Evolutionary conservation across 1,140 invertebrate genomes (phyloP), one percentile per base, ranked within the genome.

Genomic region (Meloidogyne exigua): DNA sequence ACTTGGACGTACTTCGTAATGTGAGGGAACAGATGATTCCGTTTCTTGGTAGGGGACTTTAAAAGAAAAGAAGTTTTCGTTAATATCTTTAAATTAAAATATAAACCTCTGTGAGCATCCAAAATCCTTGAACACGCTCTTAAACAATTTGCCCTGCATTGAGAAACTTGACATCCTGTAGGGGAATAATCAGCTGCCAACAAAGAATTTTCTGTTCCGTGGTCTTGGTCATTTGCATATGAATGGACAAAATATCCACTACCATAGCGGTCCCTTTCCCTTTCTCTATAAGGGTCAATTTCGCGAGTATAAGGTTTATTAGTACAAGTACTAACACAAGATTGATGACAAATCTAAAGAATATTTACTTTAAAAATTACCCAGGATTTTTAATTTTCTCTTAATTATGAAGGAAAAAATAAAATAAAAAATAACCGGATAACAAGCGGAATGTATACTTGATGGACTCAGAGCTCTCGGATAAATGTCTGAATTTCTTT

Each of bases 61-160:
- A 57, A 57, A 57, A 21, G 18, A 21, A 39, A 39, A 39, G 1
- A 5, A 49, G 18, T 18, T 49, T 18, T n/a, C n/a, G n/a, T n/a
- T n/a, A n/a, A n/a, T n/a, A 15, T 44, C 21, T 57, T 57, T 57
- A 57, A 49, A 4, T n/a, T n/a, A n/a, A n/a, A n/a, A 7, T 57
- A 57, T 0, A n/a, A 57, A 9, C 68, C 36, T 69, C 25, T 39
- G 23, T 73, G 42, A 15, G 26, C 28, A 15, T 73, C 72, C 62
- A 73, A 62, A 62, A 73, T 73, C 36, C 72, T 32, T 28, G 72
- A 23, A 73, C 72, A 73, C 25, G 72, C 72, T 36, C 57, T 21
- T 21, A 73, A 65, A 62, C 72, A 73, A 21, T 73, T 73, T 57
- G 72, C 44, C 57, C 57, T 23, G 25, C 72, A 73, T 26, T 73